These are phyloP conservation scores for Strigamia crassipes DNA, from an alignment of 2,888 invertebrate genomes.

Conservation along the genomic window DNA sequence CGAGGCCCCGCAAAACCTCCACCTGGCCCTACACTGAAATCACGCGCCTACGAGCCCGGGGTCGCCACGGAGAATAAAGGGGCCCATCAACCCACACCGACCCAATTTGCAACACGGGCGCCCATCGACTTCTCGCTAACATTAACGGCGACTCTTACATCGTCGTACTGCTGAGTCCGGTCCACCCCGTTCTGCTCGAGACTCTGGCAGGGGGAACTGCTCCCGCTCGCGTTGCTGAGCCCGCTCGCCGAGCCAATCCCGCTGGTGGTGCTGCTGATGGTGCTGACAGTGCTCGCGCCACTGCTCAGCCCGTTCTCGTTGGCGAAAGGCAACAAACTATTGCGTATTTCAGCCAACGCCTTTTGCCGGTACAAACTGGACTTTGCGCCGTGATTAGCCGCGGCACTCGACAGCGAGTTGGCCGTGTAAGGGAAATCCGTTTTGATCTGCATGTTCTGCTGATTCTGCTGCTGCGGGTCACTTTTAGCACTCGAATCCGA, in stretches of 20 bases:
- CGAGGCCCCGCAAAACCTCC: too few species aligned
- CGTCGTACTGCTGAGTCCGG: neutral
- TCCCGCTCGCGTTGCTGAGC: conserved; percentile 49
- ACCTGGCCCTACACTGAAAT: too few species aligned
- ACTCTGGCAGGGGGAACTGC: conserved; percentile 50
- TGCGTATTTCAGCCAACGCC: conserved; percentile 83
- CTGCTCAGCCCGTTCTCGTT: conserved; percentile 68
- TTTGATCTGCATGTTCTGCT: conserved; percentile 46
- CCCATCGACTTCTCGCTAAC: too few species aligned
- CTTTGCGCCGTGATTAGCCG: conserved; percentile 37
- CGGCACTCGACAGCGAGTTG: neutral
- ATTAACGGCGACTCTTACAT: neutral
- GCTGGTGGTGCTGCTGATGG: conserved; percentile 67
- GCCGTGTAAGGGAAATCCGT: neutral
- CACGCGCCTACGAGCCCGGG: too few species aligned
- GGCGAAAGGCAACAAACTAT: conserved; percentile 79
- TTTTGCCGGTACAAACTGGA: conserved; percentile 74
- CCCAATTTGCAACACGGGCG: too few species aligned
- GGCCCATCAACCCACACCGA: too few species aligned
- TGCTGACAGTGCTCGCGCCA: conserved; percentile 70
- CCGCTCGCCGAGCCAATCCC: conserved; percentile 50
- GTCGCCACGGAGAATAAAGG: too few species aligned
- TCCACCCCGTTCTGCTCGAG: conserved; percentile 48
- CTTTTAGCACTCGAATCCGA: neutral
- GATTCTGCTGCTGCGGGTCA: neutral